Evolutionary conservation across 2,797 vertebrate genomes (phyloP).

Genomic region (Melanotaenia trifasciata): DNA sequence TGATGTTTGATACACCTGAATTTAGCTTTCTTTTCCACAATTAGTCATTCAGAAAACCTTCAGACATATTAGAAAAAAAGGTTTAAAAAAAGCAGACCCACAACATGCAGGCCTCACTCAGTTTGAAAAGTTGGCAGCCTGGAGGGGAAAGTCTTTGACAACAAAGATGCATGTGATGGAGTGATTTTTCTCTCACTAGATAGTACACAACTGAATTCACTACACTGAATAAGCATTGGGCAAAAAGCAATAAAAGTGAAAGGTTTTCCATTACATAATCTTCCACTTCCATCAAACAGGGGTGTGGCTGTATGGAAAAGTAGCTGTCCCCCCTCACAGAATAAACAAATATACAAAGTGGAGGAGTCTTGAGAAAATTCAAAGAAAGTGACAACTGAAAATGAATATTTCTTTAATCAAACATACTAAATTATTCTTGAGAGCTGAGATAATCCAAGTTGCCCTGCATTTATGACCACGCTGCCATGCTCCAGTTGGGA

Average conservation of each 20-base stretch:
- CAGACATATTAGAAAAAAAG: background rate
- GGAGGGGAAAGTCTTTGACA: slow-evolving; percentile 2
- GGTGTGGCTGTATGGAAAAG: slow-evolving; percentile 26
- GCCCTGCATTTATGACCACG: slow-evolving; percentile 46
- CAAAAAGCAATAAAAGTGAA: slow-evolving; percentile 31
- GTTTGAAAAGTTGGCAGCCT: background rate
- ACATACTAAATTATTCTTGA: slow-evolving; percentile 50
- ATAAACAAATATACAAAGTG: slow-evolving; percentile 32
- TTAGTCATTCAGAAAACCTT: background rate
- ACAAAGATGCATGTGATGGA: slow-evolving; percentile 8
- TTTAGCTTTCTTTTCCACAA: background rate
- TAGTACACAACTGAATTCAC: slow-evolving; percentile 1
- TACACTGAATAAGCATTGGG: background rate
- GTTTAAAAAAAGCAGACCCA: slow-evolving; percentile 1
- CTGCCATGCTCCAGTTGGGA: slow-evolving; percentile 56
- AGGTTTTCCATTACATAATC: slow-evolving; percentile 40
- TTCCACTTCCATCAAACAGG: slow-evolving; percentile 16
- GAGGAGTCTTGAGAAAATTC: slow-evolving; percentile 5
- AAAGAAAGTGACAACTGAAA: slow-evolving; percentile 16
- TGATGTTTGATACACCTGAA: slow-evolving; percentile 5
- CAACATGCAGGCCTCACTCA: slow-evolving; percentile 8
- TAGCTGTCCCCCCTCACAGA: slow-evolving; percentile 21
- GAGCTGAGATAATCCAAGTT: slow-evolving; percentile 50
- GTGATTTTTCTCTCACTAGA: background rate
- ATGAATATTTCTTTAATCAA: slow-evolving; percentile 49